Evolutionary conservation across 2,113 vertebrate genomes (phyloP), one percentile per base, ranked within the genome.

Genomic region (Bubo bubo): DNA sequence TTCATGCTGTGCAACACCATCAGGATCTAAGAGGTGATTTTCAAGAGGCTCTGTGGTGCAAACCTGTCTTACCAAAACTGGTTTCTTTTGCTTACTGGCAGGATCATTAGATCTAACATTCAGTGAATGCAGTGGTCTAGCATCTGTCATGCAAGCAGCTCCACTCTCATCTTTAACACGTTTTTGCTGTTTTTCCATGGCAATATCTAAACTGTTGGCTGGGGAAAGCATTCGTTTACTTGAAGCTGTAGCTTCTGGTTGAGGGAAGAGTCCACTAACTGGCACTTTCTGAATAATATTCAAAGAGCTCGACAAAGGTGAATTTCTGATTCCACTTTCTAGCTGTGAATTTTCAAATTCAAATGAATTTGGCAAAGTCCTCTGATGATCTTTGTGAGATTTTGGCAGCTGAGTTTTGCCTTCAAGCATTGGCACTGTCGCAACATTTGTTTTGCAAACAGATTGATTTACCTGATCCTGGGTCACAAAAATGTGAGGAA

Each of bases 101-200:
- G 98, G 79, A 52, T 99, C 99, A 12, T 95, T 97, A 90, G 98
- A 97, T 96, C 99, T 98, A 50, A 98, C 56, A 16, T 96, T 98
- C 10, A 98, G 63, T 52, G 98, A 98, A 89, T 98, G 98, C 13
- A 98, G 47, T 1, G 98, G 98, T 50, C 98, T 97, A 39, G 97
- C 90, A 53, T 99, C 99, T 27, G 98, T 97, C 21, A 98, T 56
- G 73, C 99, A 99, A 60, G 98, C 98, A 79, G 98, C 98, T 28
- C 99, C 99, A 7, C 98, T 99, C 91, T 99, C 99, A 95, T 99
- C 99, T 96, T 99, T 99, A 53, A 99, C 99, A 26, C 99, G 98
- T 81, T 99, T 99, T 50, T 99, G 99, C 56, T 99, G 99, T 91
- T 99, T 99, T 94, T 99, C 99, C 99, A 99, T 99, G 95, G 99